Evolutionary conservation across 2,113 vertebrate genomes (phyloP), one percentile per base, ranked within the genome.

Genomic region (Castor canadensis): DNA sequence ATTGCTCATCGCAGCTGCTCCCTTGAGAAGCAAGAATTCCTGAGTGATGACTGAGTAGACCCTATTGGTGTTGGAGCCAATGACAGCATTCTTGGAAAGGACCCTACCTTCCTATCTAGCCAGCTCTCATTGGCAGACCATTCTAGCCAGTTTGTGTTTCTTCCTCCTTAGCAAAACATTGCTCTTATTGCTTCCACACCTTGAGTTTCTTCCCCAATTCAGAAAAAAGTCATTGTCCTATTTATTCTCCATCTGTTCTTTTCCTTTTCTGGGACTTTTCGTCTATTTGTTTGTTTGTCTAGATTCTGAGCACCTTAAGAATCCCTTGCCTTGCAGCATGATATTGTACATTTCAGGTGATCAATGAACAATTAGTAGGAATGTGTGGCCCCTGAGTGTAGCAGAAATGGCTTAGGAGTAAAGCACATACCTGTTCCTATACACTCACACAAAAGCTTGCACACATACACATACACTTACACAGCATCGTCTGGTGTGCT

Each of bases 11-110:
- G 2, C n/a, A 87, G 38, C 19, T 85, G 73, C 58, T 76, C 43
- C 43, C 82, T 73, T 32, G 49, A 94, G 93, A 86, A 93, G 67
- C 64, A 94, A 91, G 60, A 92, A 95, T 81, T 84, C 77, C 52
- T 75, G 60, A 88, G 72, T 60, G 69, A 87, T 52, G 47, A 72
- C 58, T 49, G 43, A 38, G 40, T 2, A 60, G 49, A 47, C 5
- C 52, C 83, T 15, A 20, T 12, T 15, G 19, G 45, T 58, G 4
- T 47, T 89, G 40, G 3, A 85, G 35, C 49, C 20, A 67, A 28
- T 2, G 52, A 35, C 22, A 28, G 60, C 80, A 30, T 6, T 66
- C 69, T 10, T 11, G 28, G 67, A 85, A 89, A 49, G 66, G 17
- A 67, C 6, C 19, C 52, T 43, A 26, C n/a, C 79, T 73, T n/a